Conservation (phyloP, 2,113 vertebrate species). For the Siphamia tubifer region DNA sequence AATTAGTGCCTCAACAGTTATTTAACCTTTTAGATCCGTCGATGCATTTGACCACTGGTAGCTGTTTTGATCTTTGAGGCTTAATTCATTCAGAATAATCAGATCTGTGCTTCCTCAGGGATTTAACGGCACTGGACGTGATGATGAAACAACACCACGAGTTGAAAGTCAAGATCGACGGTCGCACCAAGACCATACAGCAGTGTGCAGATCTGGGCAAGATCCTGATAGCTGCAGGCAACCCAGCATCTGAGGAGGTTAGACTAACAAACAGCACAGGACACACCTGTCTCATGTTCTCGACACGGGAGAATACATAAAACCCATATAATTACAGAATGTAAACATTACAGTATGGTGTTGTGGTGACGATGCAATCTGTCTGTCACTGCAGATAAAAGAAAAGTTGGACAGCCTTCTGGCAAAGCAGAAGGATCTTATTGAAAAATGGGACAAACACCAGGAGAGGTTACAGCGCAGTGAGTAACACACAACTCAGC, state of each 20-base stretch:
- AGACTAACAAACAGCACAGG: not conserved
- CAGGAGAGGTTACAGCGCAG: slow-evolving; percentile 88
- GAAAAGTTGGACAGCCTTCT: slow-evolving; percentile 90
- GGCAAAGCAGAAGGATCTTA: slow-evolving; percentile 86
- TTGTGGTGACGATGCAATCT: slow-evolving; percentile 12
- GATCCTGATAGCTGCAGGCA: slow-evolving; percentile 84
- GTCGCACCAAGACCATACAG: slow-evolving; percentile 87
- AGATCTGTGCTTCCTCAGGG: slow-evolving; percentile 69
- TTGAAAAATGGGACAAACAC: slow-evolving; percentile 90
- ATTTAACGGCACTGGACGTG: slow-evolving; percentile 85
- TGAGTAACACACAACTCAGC: slow-evolving; percentile 63
- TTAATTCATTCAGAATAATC: not conserved
- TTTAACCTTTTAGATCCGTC: too few relatives aligned
- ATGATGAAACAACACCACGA: slow-evolving; percentile 91
- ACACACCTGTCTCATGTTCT: not conserved
- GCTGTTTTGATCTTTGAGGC: not conserved
- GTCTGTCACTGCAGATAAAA: slow-evolving; percentile 79
- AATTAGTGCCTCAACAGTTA: too few relatives aligned
- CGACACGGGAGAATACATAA: not conserved
- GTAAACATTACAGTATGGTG: not conserved
- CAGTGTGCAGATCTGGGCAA: slow-evolving; percentile 88
- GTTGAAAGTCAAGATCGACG: slow-evolving; percentile 90
- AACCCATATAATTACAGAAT: not conserved
- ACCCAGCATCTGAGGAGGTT: slow-evolving; percentile 92
- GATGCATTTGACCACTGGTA: not conserved